phyloP scores from a whole-genome alignment of 1,140 invertebrate genomes.

The Bombus picipes region DNA sequence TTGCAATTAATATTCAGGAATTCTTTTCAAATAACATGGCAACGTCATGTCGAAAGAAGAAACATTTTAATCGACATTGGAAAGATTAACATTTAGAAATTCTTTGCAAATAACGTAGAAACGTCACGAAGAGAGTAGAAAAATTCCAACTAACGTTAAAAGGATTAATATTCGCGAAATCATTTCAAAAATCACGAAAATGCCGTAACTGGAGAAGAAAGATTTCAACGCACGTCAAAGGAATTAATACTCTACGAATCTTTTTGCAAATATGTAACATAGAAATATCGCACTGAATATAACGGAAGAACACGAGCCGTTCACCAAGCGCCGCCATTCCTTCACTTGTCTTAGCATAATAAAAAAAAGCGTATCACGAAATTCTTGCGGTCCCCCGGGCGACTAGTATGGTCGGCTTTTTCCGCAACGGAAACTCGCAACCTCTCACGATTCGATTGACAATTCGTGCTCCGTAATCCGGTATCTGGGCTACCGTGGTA shows the following conservation, averaged over 20 bases:
- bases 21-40: too few relatives aligned
- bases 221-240: neutral
- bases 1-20: too few relatives aligned
- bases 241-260: neutral
- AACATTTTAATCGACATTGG: too few relatives aligned
- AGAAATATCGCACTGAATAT: neutral
- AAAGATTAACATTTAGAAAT: too few relatives aligned
- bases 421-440: slow-evolving; percentile 43
- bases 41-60: too few relatives aligned
- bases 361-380: slow-evolving; percentile 13
- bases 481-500: slow-evolving; percentile 78
- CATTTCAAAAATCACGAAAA: too few relatives aligned
- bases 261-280: neutral
- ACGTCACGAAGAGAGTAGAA: too few relatives aligned
- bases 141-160: too few relatives aligned
- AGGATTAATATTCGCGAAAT: too few relatives aligned
- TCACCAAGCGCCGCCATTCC: neutral
- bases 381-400: slow-evolving; percentile 31
- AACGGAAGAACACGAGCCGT: neutral
- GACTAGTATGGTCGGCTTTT: slow-evolving; percentile 24
- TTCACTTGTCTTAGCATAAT: neutral
- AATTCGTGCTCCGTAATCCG: slow-evolving; percentile 77
- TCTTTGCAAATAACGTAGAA: too few relatives aligned
- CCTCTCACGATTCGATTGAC: slow-evolving; percentile 71
- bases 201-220: neutral